Base-by-base conservation (phyloP, 2,888 invertebrate species). In the Odontocerum albicorne region DNA sequence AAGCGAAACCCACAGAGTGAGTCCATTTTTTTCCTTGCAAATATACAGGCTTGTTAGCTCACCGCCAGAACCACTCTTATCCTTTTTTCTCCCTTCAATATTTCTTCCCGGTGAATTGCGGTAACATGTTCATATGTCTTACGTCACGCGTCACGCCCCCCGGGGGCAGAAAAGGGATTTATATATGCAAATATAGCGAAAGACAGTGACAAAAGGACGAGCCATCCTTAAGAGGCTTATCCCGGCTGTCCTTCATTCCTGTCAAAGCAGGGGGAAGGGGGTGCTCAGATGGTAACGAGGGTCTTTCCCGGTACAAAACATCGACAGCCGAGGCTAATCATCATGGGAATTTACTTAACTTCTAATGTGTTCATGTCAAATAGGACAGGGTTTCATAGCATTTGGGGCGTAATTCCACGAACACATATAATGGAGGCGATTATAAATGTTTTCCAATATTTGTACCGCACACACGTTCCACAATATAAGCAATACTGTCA, bases 161-260 rank as follows among this genome's bases (percentile, higher is more conserved):
- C 13, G 40, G 21, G 21, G 40, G 38, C 16, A 20, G 21, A 8
- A 40, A 40, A 40, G 40, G 13, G 40, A 49, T 55, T 44, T 53
- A 55, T 44, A 40, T 43, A 59, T 52, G 55, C 59, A 56, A 59
- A 59, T 59, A 59, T 45, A 56, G 43, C 19, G 33, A 40, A 44
- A 54, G 59, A 59, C 60, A 55, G 49, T 57, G 60, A 57, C 46
- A 57, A 57, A 60, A 57, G 50, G 55, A 57, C 54, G 44, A 50
- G 39, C 38, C 33, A 32, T 46, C 43, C 55, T 47, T 57, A 51
- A 57, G 57, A 50, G 52, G 60, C 60, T 60, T 60, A 57, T 60
- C 60, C 57, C 47, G 27, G 21, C 16, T 49, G 53, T 49, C 57
- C 57, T 53, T 43, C 51, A 52, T 38, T 35, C 52, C 54, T 54